A percentile compares a stretch with the other conserved stretches of the same genome.
These are phyloP conservation scores for Listronotus oregonensis DNA, from an alignment of 1,140 invertebrate genomes.

Conservation along the genomic window DNA sequence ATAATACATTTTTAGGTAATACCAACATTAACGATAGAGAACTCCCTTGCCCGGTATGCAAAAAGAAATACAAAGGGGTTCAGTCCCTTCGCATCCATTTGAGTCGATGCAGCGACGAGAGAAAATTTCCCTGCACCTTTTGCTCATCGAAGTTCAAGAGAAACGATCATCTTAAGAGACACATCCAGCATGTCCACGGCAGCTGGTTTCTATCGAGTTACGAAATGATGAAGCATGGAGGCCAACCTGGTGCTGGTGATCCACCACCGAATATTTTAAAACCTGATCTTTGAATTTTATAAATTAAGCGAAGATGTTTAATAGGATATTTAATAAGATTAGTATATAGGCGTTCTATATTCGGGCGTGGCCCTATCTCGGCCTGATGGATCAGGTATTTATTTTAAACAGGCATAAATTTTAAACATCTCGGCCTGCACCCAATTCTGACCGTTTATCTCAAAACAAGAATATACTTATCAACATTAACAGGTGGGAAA, in stretches of 20 bases:
- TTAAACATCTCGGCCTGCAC: no score
- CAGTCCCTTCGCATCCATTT: conserved; percentile 3
- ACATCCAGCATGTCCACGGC: conserved; percentile 4
- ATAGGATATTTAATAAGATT: no score
- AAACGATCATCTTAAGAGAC: conserved; percentile 6
- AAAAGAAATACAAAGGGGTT: conserved; percentile 5
- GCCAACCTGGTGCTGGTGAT: neutral
- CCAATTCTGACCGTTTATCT: no score
- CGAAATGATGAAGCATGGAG: conserved; percentile 2
- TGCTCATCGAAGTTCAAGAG: conserved; percentile 5
- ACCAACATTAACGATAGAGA: neutral
- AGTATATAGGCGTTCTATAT: no score
- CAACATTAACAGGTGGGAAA: no score
- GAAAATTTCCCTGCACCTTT: conserved; percentile 5
- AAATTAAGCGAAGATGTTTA: no score
- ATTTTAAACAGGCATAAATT: no score
- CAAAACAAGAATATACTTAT: no score
- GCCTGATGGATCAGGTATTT: no score
- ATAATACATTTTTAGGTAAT: neutral
- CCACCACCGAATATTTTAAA: no score
- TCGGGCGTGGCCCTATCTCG: no score
- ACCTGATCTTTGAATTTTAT: no score
- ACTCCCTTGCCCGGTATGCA: conserved; percentile 9
- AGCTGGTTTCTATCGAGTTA: conserved; percentile 1
- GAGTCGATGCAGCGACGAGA: conserved; percentile 1